Evolutionary conservation across 2,888 invertebrate genomes (phyloP).

Genomic region (Trachelus iudaicus): DNA sequence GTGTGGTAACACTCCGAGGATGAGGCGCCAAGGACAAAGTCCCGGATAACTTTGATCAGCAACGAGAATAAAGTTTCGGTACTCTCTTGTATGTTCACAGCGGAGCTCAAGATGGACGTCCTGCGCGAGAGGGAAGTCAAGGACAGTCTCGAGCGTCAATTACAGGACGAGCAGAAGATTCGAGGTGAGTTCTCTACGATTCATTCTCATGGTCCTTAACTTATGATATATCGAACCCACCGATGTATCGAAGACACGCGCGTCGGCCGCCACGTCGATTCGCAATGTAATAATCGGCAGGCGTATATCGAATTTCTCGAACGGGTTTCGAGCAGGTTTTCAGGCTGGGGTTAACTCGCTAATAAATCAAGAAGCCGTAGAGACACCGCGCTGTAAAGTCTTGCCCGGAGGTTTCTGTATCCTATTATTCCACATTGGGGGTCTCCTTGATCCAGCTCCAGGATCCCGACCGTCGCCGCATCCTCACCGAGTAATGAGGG

Average conservation of each 20-base stretch:
- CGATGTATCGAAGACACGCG: not conserved
- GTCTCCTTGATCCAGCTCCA: constrained; percentile 29
- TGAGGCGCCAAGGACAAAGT: not conserved
- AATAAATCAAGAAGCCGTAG: constrained; percentile 63
- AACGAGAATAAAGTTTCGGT: not conserved
- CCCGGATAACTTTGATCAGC: not conserved
- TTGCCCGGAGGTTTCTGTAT: constrained; percentile 44
- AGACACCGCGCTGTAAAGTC: constrained; percentile 57
- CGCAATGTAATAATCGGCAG: constrained; percentile 40
- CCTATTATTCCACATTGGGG: constrained; percentile 56
- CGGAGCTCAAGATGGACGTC: constrained; percentile 96
- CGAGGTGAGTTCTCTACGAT: constrained; percentile 78
- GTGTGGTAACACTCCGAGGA: not conserved
- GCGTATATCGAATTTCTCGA: constrained; percentile 41
- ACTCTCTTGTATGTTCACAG: constrained; percentile 68
- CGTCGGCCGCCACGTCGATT: constrained; percentile 31
- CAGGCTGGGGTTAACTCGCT: constrained; percentile 56
- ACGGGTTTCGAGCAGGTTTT: constrained; percentile 46
- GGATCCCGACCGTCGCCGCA: constrained; percentile 21
- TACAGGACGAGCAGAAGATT: constrained; percentile 93
- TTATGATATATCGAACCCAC: not conserved
- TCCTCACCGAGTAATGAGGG: constrained; percentile 35
- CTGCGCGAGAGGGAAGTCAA: constrained; percentile 92
- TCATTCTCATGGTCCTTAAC: not conserved
- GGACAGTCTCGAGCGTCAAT: constrained; percentile 93